Base-by-base conservation (phyloP, 2,888 invertebrate genomes). In the Thymelicus lineola region DNA sequence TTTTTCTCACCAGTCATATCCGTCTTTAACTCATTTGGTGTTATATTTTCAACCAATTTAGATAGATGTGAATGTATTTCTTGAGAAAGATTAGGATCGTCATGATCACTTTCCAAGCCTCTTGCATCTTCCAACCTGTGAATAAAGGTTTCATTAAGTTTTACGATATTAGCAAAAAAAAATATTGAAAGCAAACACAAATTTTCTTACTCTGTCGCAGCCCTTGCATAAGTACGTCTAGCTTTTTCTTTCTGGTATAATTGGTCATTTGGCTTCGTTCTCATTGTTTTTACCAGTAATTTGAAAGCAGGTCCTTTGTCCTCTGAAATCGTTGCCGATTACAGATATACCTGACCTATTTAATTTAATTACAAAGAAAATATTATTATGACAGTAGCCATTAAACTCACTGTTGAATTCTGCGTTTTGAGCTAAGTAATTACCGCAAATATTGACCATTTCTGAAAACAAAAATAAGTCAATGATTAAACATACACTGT, bases 261-360 rank as follows among this genome's bases (percentile, higher is more conserved):
- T 55, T 71, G 71, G 17, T 83, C 84, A 5, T 78, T 79, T 0
- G 81, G 75, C 70, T 83, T 82, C 2, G 73, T 75, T 14, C 79
- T 82, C 87, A 92, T 83, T 35, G 81, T 71, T 65, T 83, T 78
- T 0, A 87, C 48, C 20, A 92, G 74, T 10, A 84, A 50, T 71
- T 78, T 79, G 72, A 89, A 90, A 6, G 88, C 88, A 12, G 86
- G 86, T 1, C 91, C 90, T 75, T 92, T 92, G 14, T 88, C 83
- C 83, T 90, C 91, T 91, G 77, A 20, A 53, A 20, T 28, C 20
- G 10, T 4, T 4, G 0, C 12, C 10, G 12, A 53, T 20, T 10
- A 53, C 20, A n/a, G 20, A 20, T 6, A n/a, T 20, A 12, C 10
- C 7, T 12, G 0, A 4, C 10, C 20, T 53, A 28, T 53, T 50